These are phyloP conservation scores for Meriones psammophilus DNA, from an alignment of 2,797 vertebrate species.

Conservation along the genomic window DNA sequence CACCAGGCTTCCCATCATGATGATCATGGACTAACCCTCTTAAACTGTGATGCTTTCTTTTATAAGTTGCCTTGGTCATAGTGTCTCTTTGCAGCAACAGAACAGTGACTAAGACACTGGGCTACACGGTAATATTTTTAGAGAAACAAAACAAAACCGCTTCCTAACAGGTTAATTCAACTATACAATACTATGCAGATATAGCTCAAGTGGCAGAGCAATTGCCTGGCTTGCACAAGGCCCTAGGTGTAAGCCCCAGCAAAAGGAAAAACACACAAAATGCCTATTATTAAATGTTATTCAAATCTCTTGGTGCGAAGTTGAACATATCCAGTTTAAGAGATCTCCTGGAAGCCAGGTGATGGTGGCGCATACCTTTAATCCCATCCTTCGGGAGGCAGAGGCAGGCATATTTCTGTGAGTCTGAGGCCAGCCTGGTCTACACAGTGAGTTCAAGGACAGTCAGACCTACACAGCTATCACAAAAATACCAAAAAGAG, in stretches of 20 bases:
- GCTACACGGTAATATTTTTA: too few species aligned
- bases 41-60: neutral
- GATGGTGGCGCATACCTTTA: too few species aligned
- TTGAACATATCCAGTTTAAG: neutral
- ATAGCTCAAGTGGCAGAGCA: neutral
- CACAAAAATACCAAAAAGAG: neutral
- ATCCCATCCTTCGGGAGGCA: neutral
- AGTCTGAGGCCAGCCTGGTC: neutral
- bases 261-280: neutral
- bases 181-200: neutral
- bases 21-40: neutral
- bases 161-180: neutral
- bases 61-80: neutral
- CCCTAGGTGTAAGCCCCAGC: neutral
- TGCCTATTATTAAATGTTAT: constrained; percentile 10
- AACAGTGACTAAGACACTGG: neutral
- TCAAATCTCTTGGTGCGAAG: constrained; percentile 37
- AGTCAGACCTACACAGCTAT: neutral
- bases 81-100: neutral
- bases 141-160: neutral
- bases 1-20: neutral
- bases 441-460: neutral
- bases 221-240: neutral
- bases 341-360: neutral
- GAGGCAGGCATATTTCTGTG: neutral